phyloP scores from a whole-genome alignment of 53 echinoderm and acorn worm genomes.

The Luidia sarsii region DNA sequence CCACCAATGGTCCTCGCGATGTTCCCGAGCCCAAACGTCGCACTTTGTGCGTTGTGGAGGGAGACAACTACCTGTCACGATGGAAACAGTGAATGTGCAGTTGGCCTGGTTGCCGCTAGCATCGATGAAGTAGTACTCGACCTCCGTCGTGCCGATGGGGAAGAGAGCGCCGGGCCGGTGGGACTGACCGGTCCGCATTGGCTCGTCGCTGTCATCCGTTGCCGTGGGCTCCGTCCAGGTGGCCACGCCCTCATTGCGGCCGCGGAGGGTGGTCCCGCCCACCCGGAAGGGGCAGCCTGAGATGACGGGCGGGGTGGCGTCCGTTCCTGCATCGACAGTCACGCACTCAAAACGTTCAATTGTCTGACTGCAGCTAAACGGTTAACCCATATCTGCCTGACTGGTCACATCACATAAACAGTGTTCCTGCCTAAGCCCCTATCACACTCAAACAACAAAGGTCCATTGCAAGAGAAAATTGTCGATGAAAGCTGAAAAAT shows the following conservation, averaged over 20 bases:
- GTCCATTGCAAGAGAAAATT: too few relatives aligned
- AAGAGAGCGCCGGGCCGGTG: conserved; percentile 3
- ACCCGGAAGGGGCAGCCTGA: conserved; percentile 1
- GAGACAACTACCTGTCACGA: conserved; percentile 8
- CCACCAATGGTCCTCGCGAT: too few relatives aligned
- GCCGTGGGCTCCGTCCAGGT: conserved; percentile 35
- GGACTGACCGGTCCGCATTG: background rate
- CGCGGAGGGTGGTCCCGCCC: background rate
- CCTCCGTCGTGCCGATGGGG: conserved; percentile 14
- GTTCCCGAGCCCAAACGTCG: too few relatives aligned
- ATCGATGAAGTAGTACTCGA: conserved; percentile 21
- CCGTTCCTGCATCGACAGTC: conserved; percentile 25
- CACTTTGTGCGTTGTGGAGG: too few relatives aligned
- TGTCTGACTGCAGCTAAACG: too few relatives aligned
- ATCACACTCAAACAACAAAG: too few relatives aligned
- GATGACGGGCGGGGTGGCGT: conserved; percentile 10
- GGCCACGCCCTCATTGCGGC: background rate
- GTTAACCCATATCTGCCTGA: too few relatives aligned
- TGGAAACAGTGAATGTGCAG: conserved; percentile 29
- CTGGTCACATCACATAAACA: too few relatives aligned
- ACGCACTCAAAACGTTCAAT: too few relatives aligned
- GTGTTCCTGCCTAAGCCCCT: too few relatives aligned
- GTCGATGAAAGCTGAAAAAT: too few relatives aligned
- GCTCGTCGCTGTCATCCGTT: conserved; percentile 16
- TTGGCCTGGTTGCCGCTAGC: conserved; percentile 31